Conservation (phyloP, 2,113 vertebrate genomes). For the Boulengeromyrus knoepffleri region DNA sequence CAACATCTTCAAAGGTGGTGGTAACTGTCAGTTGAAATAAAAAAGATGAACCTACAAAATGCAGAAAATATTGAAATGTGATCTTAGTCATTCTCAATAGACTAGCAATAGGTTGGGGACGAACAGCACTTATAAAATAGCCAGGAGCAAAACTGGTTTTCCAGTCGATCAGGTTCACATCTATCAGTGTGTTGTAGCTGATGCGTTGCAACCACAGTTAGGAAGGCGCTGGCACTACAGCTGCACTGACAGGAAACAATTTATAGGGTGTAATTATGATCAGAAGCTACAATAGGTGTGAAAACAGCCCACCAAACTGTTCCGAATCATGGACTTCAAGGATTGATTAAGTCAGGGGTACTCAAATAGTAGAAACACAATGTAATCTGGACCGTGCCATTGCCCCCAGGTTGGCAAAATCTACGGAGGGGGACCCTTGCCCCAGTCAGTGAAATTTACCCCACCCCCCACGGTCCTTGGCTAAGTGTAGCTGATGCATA, state of each 20-base stretch:
- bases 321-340: not conserved
- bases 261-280: slow-evolving; percentile 57
- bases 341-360: not conserved
- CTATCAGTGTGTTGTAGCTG: not conserved
- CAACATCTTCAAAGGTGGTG: not conserved
- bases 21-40: not conserved
- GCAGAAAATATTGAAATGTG: not conserved
- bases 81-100: not conserved
- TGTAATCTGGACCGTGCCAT: not conserved
- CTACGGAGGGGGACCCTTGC: not conserved
- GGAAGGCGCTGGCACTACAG: slow-evolving; percentile 29
- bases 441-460: not conserved
- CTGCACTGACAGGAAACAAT: slow-evolving; percentile 44
- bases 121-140: slow-evolving; percentile 21
- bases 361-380: not conserved
- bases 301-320: slow-evolving; percentile 35
- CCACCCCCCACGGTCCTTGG: not conserved
- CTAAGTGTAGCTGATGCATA: not conserved
- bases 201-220: slow-evolving; percentile 22
- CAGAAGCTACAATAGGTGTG: slow-evolving; percentile 45
- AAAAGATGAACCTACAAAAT: not conserved
- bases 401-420: not conserved
- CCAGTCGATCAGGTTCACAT: not conserved
- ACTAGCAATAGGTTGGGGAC: not conserved
- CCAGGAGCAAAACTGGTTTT: slow-evolving; percentile 29